Evolutionary conservation across 2,888 invertebrate genomes (phyloP), one percentile per base, ranked within the genome.

Genomic region (Drosophila cognata): DNA sequence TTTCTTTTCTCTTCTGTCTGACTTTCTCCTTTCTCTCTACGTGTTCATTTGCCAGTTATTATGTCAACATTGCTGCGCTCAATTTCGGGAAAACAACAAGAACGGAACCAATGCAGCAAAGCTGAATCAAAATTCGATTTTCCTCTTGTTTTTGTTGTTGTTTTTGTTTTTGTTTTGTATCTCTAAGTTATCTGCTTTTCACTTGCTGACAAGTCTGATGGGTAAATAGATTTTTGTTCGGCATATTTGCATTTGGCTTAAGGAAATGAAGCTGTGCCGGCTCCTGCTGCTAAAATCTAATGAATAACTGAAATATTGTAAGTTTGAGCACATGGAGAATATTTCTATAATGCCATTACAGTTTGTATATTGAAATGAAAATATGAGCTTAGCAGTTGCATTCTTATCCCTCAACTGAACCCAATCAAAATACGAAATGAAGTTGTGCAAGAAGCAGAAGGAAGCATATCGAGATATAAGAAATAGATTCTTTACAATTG

Each of bases 201-300:
- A 61, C 65, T 67, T 71, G 69, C 67, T 77, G 79, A 77, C 73
- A 74, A 61, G 69, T 74, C 74, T 8, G 72, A 59, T 62, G 69
- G 57, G 56, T 71, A 84, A 84, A 86, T 69, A 84, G 71, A 83
- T 81, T 79, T 76, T 71, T 74, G 66, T 58, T 57, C 25, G 25
- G 59, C 61, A 78, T 64, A 62, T 73, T 79, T 77, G 74, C 78
- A 66, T 82, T 74, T 65, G 56, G 56, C 67, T 70, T n/a, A 48
- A 67, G 72, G 74, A 72, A 77, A 73, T 84, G 72, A 71, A 79
- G 51, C 52, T 69, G 43, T 62, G 65, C 63, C 57, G 43, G 57
- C 55, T 56, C 31, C 29, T 56, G 18, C 7, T 36, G 28, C 25
- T 61, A 25, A 59, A 59, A 51, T 68, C 73, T 63, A 77, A 69